phyloP scores from a whole-genome alignment of 2,113 vertebrate species.

The Dunckerocampus dactyliophorus region DNA sequence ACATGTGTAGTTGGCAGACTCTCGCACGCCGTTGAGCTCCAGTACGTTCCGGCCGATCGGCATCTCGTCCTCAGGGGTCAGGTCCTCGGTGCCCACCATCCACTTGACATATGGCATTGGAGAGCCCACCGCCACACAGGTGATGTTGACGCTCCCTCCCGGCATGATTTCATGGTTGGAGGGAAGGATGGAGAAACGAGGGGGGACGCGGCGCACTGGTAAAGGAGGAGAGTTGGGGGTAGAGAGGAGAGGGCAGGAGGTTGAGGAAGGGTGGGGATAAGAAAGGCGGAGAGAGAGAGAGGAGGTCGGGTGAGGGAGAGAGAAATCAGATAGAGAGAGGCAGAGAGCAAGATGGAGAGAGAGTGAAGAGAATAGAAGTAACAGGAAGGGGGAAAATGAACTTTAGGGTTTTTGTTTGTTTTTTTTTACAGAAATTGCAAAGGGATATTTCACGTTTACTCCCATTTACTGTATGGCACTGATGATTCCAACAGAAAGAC shows the following conservation, averaged over 20 bases:
- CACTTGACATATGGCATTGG: slow-evolving; percentile 99
- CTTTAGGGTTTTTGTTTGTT: slow-evolving; percentile 62
- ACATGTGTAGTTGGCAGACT: slow-evolving; percentile 97
- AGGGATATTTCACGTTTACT: slow-evolving; percentile 72
- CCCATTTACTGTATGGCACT: slow-evolving; percentile 68
- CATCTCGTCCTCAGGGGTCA: slow-evolving; percentile 96
- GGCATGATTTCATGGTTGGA: slow-evolving; percentile 98
- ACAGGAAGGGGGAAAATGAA: slow-evolving; percentile 75
- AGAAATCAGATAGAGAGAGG: slow-evolving; percentile 33
- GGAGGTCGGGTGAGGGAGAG: slow-evolving; percentile 36
- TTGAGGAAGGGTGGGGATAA: slow-evolving; percentile 22
- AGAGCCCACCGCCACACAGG: slow-evolving; percentile 94
- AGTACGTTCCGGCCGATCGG: slow-evolving; percentile 93
- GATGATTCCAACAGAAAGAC: slow-evolving; percentile 70
- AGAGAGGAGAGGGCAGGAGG: slow-evolving; percentile 32
- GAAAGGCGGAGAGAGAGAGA: slow-evolving; percentile 20
- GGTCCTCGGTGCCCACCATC: slow-evolving; percentile 94
- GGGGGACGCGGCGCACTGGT: slow-evolving; percentile 93
- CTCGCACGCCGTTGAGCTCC: slow-evolving; percentile 91
- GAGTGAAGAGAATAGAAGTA: slow-evolving; percentile 62
- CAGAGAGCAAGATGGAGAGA: slow-evolving; percentile 39
- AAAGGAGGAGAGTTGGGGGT: slow-evolving; percentile 43
- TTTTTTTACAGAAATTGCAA: slow-evolving; percentile 66
- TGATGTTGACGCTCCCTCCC: slow-evolving; percentile 95
- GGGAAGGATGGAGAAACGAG: slow-evolving; percentile 94